These are phyloP conservation scores for Ochropleura leucogaster DNA, from an alignment of 2,888 invertebrate species.

Conservation along the genomic window DNA sequence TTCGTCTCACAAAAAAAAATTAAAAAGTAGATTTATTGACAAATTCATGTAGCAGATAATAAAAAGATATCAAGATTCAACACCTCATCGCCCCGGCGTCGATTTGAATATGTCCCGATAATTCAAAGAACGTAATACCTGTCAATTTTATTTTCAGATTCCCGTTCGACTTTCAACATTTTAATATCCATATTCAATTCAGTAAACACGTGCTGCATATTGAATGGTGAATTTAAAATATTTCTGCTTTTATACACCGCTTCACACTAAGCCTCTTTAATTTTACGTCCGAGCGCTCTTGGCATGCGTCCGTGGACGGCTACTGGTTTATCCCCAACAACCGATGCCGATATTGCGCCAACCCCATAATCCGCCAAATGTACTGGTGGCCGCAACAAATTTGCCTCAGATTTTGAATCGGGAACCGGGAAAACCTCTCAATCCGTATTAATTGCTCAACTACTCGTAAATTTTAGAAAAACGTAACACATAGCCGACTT, in stretches of 20 bases:
- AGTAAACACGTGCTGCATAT: slow-evolving; percentile 46
- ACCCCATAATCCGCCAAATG: slow-evolving; percentile 73
- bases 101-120: background rate
- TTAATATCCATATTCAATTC: slow-evolving; percentile 56
- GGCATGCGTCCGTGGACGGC: slow-evolving; percentile 66
- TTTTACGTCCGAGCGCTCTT: slow-evolving; percentile 73
- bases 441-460: slow-evolving; percentile 61
- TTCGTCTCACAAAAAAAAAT: background rate
- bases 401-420: slow-evolving; percentile 68
- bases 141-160: slow-evolving; percentile 18
- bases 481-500: slow-evolving; percentile 24
- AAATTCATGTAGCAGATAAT: background rate
- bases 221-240: slow-evolving; percentile 66
- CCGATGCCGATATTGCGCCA: slow-evolving; percentile 71
- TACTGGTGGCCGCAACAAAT: slow-evolving; percentile 68
- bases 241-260: slow-evolving; percentile 62
- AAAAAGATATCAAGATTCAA: slow-evolving; percentile 2
- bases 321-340: slow-evolving; percentile 63
- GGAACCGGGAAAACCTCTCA: slow-evolving; percentile 51
- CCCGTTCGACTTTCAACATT: slow-evolving; percentile 33
- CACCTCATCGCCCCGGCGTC: background rate
- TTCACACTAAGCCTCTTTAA: slow-evolving; percentile 69
- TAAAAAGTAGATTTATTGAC: background rate
- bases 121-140: slow-evolving; percentile 22
- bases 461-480: slow-evolving; percentile 41